Evolutionary conservation across 2,113 vertebrate genomes (phyloP).

Genomic region (Oreochromis tanganicae): DNA sequence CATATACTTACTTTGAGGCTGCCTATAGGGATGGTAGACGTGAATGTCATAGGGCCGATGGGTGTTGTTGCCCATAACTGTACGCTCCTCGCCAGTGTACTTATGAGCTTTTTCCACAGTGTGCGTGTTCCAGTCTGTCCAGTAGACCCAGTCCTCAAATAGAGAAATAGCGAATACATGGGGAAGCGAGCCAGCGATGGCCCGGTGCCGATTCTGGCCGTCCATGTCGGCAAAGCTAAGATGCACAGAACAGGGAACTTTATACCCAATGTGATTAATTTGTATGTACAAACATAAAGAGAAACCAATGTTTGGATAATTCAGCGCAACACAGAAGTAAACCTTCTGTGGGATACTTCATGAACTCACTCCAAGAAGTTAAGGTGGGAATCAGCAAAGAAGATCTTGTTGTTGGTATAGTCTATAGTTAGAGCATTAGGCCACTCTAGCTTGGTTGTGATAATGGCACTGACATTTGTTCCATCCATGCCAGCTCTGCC

Average conservation of each 20-base stretch:
- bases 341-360: not conserved
- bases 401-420: constrained; percentile 72
- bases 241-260: not conserved
- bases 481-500: constrained; percentile 70
- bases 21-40: constrained; percentile 68
- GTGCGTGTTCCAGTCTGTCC: constrained; percentile 73
- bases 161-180: constrained; percentile 63
- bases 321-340: not conserved
- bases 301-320: not conserved
- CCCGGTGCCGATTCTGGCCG: constrained; percentile 64
- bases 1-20: constrained; percentile 52
- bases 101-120: constrained; percentile 69
- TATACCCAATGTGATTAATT: not conserved
- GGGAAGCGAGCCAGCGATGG: constrained; percentile 60
- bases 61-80: constrained; percentile 70
- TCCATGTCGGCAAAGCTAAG: constrained; percentile 69
- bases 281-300: not conserved
- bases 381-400: constrained; percentile 69
- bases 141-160: constrained; percentile 70
- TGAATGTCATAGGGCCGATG: constrained; percentile 66
- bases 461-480: constrained; percentile 52
- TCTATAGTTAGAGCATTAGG: constrained; percentile 67
- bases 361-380: constrained; percentile 68
- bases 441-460: constrained; percentile 69
- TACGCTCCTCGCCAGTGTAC: constrained; percentile 60